phyloP scores from a whole-genome alignment of 2,113 vertebrate genomes.

The Acinonyx jubatus region DNA sequence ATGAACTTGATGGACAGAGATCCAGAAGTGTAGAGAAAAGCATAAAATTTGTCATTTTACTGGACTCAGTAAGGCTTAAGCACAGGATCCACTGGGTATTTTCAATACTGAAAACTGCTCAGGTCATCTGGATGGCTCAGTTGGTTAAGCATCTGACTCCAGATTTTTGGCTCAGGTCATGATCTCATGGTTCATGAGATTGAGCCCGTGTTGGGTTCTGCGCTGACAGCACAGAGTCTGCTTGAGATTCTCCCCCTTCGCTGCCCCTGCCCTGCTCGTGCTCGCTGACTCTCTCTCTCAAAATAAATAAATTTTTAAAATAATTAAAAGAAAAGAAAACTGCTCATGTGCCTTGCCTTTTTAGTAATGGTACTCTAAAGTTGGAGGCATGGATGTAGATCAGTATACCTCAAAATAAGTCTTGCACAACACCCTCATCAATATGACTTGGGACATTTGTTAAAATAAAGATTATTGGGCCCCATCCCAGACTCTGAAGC shows the following conservation, averaged over 20 bases:
- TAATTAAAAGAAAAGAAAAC: neutral
- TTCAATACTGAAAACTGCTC: neutral
- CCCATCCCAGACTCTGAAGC: neutral
- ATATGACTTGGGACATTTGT: neutral
- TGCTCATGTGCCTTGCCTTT: neutral
- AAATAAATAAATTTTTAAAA: too few species aligned
- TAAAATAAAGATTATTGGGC: neutral
- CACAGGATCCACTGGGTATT: neutral
- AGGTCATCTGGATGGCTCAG: too few species aligned
- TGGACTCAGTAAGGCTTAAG: neutral
- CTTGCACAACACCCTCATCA: neutral
- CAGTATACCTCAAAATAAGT: neutral
- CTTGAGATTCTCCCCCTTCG: too few species aligned
- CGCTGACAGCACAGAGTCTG: too few species aligned
- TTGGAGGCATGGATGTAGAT: neutral
- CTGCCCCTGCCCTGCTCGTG: too few species aligned
- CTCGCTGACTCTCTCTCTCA: too few species aligned
- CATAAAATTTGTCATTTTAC: neutral
- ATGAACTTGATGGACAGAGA: slow-evolving; percentile 4
- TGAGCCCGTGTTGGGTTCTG: too few species aligned
- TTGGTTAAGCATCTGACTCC: too few species aligned
- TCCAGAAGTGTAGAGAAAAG: neutral
- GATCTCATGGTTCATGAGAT: too few species aligned
- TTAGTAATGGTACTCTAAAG: neutral
- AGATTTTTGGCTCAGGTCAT: too few species aligned